Conservation (phyloP, 2,888 invertebrate genomes). For the Drosophila anomalipes region DNA sequence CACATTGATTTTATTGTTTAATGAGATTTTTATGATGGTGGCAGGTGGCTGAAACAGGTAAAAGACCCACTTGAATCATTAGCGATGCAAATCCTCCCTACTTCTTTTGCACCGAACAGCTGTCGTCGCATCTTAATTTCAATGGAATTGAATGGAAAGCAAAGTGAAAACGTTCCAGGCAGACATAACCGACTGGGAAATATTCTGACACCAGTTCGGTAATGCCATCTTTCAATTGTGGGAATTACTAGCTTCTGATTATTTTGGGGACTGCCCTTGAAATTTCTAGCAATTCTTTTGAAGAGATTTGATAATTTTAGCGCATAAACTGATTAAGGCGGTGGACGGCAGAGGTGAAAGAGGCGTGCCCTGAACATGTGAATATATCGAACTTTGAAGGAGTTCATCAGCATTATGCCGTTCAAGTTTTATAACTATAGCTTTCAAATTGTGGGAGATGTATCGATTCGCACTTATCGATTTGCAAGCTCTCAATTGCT, state of each 20-base stretch:
- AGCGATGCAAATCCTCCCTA: slow-evolving; percentile 15
- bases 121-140: slow-evolving; percentile 47
- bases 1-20: slow-evolving; percentile 70
- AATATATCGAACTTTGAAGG: neutral
- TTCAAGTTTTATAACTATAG: neutral
- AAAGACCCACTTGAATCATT: slow-evolving; percentile 52
- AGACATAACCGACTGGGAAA: no score
- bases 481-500: no score
- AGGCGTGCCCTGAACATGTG: neutral
- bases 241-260: no score
- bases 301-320: no score
- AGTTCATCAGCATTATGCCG: neutral
- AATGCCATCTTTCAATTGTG: no score
- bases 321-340: neutral
- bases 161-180: slow-evolving; percentile 5
- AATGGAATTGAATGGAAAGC: slow-evolving; percentile 10
- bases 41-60: slow-evolving; percentile 30
- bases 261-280: no score
- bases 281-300: no score
- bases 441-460: neutral
- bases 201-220: no score
- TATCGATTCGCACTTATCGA: no score
- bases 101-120: neutral
- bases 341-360: neutral
- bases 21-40: slow-evolving; percentile 69